Evolutionary conservation across 2,888 invertebrate species (phyloP), one percentile per base, ranked within the genome.

Genomic region (Corythucha ciliata): DNA sequence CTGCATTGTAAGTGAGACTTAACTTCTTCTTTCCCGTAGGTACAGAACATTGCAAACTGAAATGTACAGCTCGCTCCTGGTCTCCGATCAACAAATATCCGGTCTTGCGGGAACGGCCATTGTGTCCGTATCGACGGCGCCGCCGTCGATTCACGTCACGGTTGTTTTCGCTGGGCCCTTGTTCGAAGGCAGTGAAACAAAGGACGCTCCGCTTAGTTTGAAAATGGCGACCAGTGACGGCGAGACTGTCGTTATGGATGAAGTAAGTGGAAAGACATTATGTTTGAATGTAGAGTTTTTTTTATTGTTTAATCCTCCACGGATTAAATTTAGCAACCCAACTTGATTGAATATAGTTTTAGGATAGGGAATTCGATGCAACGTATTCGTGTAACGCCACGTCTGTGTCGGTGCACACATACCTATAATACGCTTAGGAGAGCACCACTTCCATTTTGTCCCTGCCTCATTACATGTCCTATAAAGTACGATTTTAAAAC

Each of bases 71-170:
- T 77, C 87, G 0, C 67, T 91, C 25, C 68, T 91, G 61, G 79
- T 70, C 62, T 82, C 74, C 59, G 74, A 49, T 69, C 73, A 53
- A 74, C 74, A 70, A 56, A 84, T 74, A 61, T 80, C 73, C 61
- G 88, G 86, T 62, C n/a, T n/a, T n/a, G n/a, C n/a, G n/a, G 91
- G 88, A 1, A 89, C 89, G 0, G 90, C 89, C 1, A 81, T 89
- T 26, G 81, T 91, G 1, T 85, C 88, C 0, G 84, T 83, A 0
- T 83, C 80, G 1, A 80, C 85, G 0, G 79, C 84, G 2, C 80
- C 84, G 0, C 86, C 89, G 0, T 84, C 84, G 27, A 76, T 90
- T 53, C 85, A 89, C 65, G 67, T 89, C 32, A 83, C 85, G 0
- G 68, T 89, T 3, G 76, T 87, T 0, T 88, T 88, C 66, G 88